Base-by-base conservation (phyloP, 1,140 invertebrate species). In the Eurosta solidaginis region DNA sequence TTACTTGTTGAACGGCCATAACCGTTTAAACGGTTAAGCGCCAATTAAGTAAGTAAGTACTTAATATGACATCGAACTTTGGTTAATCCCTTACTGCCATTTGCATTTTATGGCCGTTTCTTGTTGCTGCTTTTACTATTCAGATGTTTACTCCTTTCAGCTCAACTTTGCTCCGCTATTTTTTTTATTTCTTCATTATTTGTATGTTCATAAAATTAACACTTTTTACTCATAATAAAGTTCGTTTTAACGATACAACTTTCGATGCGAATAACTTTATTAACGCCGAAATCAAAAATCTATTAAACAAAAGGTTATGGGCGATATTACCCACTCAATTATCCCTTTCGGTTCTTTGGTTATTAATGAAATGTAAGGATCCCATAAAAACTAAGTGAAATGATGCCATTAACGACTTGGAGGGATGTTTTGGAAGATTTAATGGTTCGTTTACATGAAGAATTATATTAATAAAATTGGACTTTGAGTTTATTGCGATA, bases 211-310 rank as follows among this genome's bases (percentile, higher is more conserved):
- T 68, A 68, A 68, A 68, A 68, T 40, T 40, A 52, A 68, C 33
- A 68, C 59, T 68, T 68, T 68, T n/a, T n/a, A n/a, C n/a, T n/a
- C n/a, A 7, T 68, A 68, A 68, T 68, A 68, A 68, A 68, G 59
- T 68, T 40, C 10, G 40, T 42, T 68, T 68, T 68, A 68, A 68
- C 36, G 36, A 12, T 68, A 22, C 59, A 68, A 68, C 59, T 68
- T 68, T 68, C n/a, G 17, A 40, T 40, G 59, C 59, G 17, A 33
- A 52, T 40, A 68, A 9, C 12, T 12, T 68, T 68, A 68, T 68
- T 40, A 17, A 42, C 22, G 33, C 59, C 14, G 9, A 68, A 68
- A 68, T 68, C 59, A 68, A 40, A 40, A 40, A 36, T 40, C 17
- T 68, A 68, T 68, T 68, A 42, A 68, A 40, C 17, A 9, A 68